Evolutionary conservation across 2,888 invertebrate genomes (phyloP), one percentile per base, ranked within the genome.

Genomic region (Brachylomia viminalis): DNA sequence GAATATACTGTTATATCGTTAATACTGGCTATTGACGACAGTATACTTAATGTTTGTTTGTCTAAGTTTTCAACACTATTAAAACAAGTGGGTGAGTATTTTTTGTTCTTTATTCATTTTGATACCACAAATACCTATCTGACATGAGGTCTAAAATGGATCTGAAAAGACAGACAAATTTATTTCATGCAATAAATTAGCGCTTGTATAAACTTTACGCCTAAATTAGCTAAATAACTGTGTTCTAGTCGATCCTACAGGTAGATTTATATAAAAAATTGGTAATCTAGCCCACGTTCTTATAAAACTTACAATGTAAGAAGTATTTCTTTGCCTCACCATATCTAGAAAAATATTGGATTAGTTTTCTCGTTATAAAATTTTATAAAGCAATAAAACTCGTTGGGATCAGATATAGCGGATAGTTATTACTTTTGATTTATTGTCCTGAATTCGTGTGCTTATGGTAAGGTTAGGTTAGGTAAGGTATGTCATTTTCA

Each of bases 361-460:
- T 80, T 86, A 86, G 82, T 86, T 86, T 86, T 80, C 86, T 86
- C 86, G 82, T 86, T 86, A 86, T 77, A 86, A 85, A 84, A 82
- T 84, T 67, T 80, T 86, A 80, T 86, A 80, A 86, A 82, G 86
- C 82, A 86, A 86, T 86, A 84, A 80, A 86, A 82, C 79, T 79
- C 62, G 61, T 79, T 52, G 70, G 70, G 52, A 78, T 82, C 72
- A 76, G 79, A 79, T 86, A 86, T 76, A 82, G 47, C 30, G 20
- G 71, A 78, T 77, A 86, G 73, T 75, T 78, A 66, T 78, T 75
- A 80, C 66, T 80, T 75, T 80, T 82, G 75, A 86, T 78, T 82
- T 71, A 80, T 78, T 72, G 49, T 75, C 42, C 38, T 52, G 62
- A 71, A 74, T 59, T 80, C 65, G 71, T 74, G 47, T 73, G 47